A percentile compares a stretch with the other conserved stretches of the same genome.
phyloP scores from a whole-genome alignment of 2,888 invertebrate genomes.

The Oithona nana region DNA sequence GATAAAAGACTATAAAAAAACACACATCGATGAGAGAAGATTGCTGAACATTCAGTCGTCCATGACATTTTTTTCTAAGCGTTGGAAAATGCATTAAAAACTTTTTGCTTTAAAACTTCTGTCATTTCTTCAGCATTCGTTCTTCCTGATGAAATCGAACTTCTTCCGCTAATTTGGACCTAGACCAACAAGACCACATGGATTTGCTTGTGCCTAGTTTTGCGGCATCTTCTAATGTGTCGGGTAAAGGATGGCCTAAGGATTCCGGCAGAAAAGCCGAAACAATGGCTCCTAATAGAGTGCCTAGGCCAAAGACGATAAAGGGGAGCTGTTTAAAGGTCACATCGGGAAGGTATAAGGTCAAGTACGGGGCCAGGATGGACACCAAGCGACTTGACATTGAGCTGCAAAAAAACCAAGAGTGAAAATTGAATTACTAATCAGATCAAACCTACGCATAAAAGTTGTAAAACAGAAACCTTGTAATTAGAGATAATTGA shows the following conservation, averaged over 20 bases:
- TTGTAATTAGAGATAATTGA: too few species aligned
- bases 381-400: background rate
- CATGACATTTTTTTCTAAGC: too few species aligned
- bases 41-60: too few species aligned
- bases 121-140: too few species aligned
- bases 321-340: background rate
- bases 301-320: background rate
- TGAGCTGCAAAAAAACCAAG: background rate
- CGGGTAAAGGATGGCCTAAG: conserved; percentile 2
- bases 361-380: background rate
- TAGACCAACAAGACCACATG: background rate
- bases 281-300: background rate
- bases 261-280: background rate
- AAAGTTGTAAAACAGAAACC: too few species aligned
- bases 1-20: too few species aligned
- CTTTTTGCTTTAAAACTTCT: too few species aligned
- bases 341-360: background rate
- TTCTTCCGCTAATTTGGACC: background rate
- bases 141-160: too few species aligned
- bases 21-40: too few species aligned
- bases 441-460: too few species aligned
- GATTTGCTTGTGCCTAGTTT: background rate
- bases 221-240: background rate
- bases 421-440: too few species aligned
- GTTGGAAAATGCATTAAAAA: too few species aligned